Base-by-base conservation (phyloP, 2,797 vertebrate genomes). In the Sorex maritimensis region DNA sequence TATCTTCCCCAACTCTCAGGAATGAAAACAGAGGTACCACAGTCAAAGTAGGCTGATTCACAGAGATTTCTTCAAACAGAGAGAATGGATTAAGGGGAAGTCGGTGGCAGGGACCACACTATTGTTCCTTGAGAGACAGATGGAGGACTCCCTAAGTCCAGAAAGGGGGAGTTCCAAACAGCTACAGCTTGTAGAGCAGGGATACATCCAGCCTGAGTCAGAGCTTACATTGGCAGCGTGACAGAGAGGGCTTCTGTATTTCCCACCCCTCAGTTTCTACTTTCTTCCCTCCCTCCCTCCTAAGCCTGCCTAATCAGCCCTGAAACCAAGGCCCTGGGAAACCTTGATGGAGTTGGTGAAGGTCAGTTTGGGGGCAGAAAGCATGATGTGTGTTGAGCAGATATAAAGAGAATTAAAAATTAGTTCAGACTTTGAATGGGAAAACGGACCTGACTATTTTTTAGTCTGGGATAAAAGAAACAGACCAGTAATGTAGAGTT, bases 211-310 rank as follows among this genome's bases (percentile, higher is more conserved):
- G 21, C 6, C 67, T 44, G 52, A 63, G 55, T 23, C 12, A 0
- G 4, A 14, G 61, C 71, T 4, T 2, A 44, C 41, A 44, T 44
- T 0, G 6, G 6, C 17, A 61, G 58, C 17, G 7, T 61, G 58
- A 61, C 17, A 12, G 12, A 26, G 14, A 26, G 38, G 44, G 24
- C 34, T 34, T 6, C 65, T 34, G n/a, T 26, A 55, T 30, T 12
- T 26, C 0, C 23, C 8, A 21, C 23, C 21, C 10, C 24, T 0
- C 1, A 41, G 6, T 24, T 44, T 13, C 63, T 17, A 1, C 8
- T 2, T 13, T 26, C 80, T n/a, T 69, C 13, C 41, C 41, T 12
- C 1, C 0, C 21, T 2, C 11, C 28, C 28, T 49, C 19, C n/a
- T 46, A 12, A 9, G 68, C 15, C 49, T 15, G 1, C 68, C 21